Evolutionary conservation across 2,113 vertebrate species (phyloP), one percentile per base, ranked within the genome.

Genomic region (Microtus ochrogaster): DNA sequence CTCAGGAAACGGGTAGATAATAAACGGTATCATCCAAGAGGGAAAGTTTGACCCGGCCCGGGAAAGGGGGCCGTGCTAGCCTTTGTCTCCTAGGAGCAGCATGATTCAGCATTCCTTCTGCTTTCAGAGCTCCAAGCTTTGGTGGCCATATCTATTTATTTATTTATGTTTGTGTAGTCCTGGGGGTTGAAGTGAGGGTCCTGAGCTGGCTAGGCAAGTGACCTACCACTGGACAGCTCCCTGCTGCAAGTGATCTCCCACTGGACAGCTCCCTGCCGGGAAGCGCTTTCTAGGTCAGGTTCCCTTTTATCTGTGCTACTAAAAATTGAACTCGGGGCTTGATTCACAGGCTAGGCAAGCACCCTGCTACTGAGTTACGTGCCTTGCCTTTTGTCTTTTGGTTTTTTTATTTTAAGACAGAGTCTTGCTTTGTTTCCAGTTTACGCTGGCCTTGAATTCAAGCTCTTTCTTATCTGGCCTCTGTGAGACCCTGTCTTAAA

Each of bases 81-180:
- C 39, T 89, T 65, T 49, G 87, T 88, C 36, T 86, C 81, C 90
- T n/a, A 58, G 74, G 44, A 93, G 74, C 91, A 92, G 89, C 49
- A 92, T 98, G 97, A 98, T 92, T 97, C 97, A 97, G 97, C 97
- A 97, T 92, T 95, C 78, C 84, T 96, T 73, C 49, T 22, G 39
- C 81, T 95, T 88, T 89, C 44, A 16, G 95, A 97, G 73, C 55
- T 70, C 47, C 47, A 70, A 94, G 70, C 5, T 14, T 93, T 92
- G 47, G 73, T 92, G 82, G 21, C 82, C 68, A 10, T 12, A 70
- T 58, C 65, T 90, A 7, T 77, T 61, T 90, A 74, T 76, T 74
- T 74, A 61, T 88, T 84, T 61, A 52, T 89, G 49, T 41, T 58
- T 30, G 19, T 41, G 14, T 26, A 44, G 52, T 28, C 17, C 65